Percentiles rank a stretch among this genome's conserved stretches.
Evolutionary conservation across 1,140 invertebrate genomes (phyloP).

Genomic region (Solenopsis fugax): DNA sequence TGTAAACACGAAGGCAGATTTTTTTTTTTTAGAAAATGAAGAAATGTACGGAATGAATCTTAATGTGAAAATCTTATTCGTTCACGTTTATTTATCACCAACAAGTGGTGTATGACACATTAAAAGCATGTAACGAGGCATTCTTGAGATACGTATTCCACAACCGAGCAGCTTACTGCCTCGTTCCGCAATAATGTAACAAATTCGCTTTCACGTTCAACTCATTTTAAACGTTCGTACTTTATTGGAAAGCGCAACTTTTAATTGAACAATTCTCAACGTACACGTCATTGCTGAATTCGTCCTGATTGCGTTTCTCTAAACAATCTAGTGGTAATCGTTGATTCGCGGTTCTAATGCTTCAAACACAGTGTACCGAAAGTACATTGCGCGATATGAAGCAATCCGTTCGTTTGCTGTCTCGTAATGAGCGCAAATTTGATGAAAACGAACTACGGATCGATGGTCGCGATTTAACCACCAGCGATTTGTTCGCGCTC

Average conservation of each 20-base stretch:
- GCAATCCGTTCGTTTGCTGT: conserved; percentile 27
- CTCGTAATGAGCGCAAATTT: conserved; percentile 34
- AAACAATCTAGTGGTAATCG: neutral
- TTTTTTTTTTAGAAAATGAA: conserved; percentile 1
- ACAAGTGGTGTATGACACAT: neutral
- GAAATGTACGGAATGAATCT: neutral
- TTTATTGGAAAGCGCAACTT: neutral
- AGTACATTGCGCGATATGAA: conserved; percentile 16
- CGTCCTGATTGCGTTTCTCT: conserved; percentile 4
- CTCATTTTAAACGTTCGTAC: neutral
- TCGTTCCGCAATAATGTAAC: neutral
- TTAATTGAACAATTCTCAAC: conserved; percentile 8
- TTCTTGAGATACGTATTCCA: neutral
- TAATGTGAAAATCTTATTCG: neutral
- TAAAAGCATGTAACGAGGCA: neutral
- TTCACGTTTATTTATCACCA: neutral
- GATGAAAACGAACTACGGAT: conserved; percentile 30
- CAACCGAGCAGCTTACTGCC: neutral
- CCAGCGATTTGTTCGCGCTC: conserved; percentile 14
- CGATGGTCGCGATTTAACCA: conserved; percentile 18
- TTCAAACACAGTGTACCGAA: neutral
- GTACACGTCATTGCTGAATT: neutral
- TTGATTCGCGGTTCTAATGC: conserved; percentile 14
- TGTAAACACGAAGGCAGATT: neutral
- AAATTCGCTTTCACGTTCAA: neutral